phyloP scores from a whole-genome alignment of 2,888 invertebrate genomes.

The Lasius fuliginosus region DNA sequence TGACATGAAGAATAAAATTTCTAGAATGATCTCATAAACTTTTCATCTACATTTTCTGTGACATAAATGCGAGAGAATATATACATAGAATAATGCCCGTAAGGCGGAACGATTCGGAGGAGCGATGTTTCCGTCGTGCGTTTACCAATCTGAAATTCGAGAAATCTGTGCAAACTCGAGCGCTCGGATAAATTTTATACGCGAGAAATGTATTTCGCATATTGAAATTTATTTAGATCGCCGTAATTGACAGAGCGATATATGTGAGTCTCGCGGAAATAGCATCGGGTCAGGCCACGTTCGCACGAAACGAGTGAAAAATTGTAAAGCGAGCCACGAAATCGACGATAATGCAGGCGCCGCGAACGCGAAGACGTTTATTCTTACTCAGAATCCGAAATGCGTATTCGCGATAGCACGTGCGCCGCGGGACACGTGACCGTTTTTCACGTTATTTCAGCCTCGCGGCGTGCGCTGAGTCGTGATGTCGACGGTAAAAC shows the following conservation, averaged over 20 bases:
- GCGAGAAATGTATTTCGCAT: neutral
- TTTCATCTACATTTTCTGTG: slow-evolving; percentile 22
- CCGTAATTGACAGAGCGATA: slow-evolving; percentile 31
- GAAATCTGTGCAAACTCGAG: neutral
- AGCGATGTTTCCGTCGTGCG: slow-evolving; percentile 32
- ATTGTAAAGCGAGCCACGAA: slow-evolving; percentile 52
- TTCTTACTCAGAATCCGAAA: slow-evolving; percentile 51
- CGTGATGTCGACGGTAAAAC: slow-evolving; percentile 34
- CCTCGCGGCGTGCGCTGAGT: slow-evolving; percentile 44
- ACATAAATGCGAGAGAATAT: slow-evolving; percentile 6
- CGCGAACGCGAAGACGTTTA: slow-evolving; percentile 44
- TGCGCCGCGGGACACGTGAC: slow-evolving; percentile 40
- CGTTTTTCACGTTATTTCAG: slow-evolving; percentile 48
- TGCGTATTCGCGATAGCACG: slow-evolving; percentile 53
- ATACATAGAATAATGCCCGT: slow-evolving; percentile 10
- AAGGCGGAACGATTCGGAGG: neutral
- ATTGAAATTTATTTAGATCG: slow-evolving; percentile 18
- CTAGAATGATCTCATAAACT: neutral
- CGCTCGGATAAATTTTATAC: slow-evolving; percentile 21
- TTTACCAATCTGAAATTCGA: slow-evolving; percentile 13
- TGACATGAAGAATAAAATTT: neutral
- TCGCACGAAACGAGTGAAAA: slow-evolving; percentile 11
- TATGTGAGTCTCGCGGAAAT: slow-evolving; percentile 20
- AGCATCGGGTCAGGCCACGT: slow-evolving; percentile 6
- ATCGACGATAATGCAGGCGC: slow-evolving; percentile 50